Evolutionary conservation across 2,113 vertebrate species (phyloP).

Genomic region (Climacteris rufus): DNA sequence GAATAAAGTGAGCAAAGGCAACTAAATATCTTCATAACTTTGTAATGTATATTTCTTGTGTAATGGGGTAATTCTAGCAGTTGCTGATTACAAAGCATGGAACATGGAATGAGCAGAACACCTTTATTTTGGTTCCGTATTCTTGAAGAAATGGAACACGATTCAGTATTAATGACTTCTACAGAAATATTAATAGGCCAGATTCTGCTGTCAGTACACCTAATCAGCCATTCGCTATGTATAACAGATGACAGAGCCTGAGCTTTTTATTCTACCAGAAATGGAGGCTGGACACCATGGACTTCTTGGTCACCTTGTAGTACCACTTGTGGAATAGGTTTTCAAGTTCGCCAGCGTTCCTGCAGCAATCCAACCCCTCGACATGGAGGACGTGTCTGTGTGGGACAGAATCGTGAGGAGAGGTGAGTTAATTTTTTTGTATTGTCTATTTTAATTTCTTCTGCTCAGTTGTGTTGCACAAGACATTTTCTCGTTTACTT

Average conservation of each 20-base stretch:
- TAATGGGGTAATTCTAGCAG: not conserved
- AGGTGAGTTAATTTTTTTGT: constrained; percentile 66
- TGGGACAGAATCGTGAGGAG: constrained; percentile 96
- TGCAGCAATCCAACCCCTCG: constrained; percentile 96
- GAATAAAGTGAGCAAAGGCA: not conserved
- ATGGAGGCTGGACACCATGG: constrained; percentile 97
- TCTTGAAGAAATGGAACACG: not conserved
- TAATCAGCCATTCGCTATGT: constrained; percentile 7
- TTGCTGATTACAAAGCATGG: not conserved
- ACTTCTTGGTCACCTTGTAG: constrained; percentile 94
- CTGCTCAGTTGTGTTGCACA: not conserved
- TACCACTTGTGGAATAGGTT: constrained; percentile 95
- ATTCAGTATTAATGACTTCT: not conserved
- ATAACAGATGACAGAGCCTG: constrained; percentile 59
- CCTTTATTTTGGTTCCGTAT: not conserved
- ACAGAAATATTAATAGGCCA: not conserved
- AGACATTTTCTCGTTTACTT: not conserved
- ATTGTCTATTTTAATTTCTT: not conserved
- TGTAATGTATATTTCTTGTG: not conserved
- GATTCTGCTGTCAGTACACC: not conserved
- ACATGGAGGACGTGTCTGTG: constrained; percentile 92
- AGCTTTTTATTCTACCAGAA: constrained; percentile 75
- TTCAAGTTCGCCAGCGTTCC: constrained; percentile 95
- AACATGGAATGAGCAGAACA: not conserved
- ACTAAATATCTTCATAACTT: not conserved